These are phyloP conservation scores for Archaeoteleia sp. DNA, from an alignment of 2,888 invertebrate genomes.

Conservation along the genomic window DNA sequence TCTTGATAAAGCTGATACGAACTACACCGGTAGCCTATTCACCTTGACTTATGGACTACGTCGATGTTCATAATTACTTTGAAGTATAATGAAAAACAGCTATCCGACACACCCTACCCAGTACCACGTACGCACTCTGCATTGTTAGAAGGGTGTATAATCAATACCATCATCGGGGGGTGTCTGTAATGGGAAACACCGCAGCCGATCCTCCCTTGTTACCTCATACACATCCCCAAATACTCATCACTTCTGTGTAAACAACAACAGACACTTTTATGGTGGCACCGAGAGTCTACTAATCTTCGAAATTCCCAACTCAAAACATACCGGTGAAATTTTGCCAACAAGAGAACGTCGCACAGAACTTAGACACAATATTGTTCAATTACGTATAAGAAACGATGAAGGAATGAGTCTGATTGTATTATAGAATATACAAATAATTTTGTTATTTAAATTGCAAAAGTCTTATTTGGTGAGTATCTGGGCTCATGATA, in stretches of 20 bases:
- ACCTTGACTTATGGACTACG: conserved; percentile 21
- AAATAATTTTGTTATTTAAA: neutral
- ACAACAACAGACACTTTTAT: conserved; percentile 45
- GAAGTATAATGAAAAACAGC: conserved; percentile 64
- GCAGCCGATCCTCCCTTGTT: conserved; percentile 54
- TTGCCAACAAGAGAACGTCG: too few relatives aligned
- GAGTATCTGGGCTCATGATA: too few relatives aligned
- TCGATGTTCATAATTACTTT: conserved; percentile 61
- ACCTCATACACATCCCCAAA: conserved; percentile 44
- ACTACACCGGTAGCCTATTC: too few relatives aligned
- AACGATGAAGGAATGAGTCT: too few relatives aligned
- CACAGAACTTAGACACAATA: too few relatives aligned
- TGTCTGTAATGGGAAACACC: conserved; percentile 65
- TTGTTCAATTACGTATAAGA: too few relatives aligned
- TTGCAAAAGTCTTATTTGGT: too few relatives aligned
- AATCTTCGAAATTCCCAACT: conserved; percentile 4
- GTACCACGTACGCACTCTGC: conserved; percentile 29
- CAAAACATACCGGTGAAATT: conserved; percentile 7
- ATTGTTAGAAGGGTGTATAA: conserved; percentile 67
- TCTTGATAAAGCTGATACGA: too few relatives aligned
- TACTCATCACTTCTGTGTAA: conserved; percentile 49
- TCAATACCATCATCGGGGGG: conserved; percentile 68
- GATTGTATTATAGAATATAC: too few relatives aligned
- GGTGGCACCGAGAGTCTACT: neutral
- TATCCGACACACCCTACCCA: conserved; percentile 56